Evolutionary conservation across 2,797 vertebrate species (phyloP), one percentile per base, ranked within the genome.

Genomic region (Rousettus madagascariensis): DNA sequence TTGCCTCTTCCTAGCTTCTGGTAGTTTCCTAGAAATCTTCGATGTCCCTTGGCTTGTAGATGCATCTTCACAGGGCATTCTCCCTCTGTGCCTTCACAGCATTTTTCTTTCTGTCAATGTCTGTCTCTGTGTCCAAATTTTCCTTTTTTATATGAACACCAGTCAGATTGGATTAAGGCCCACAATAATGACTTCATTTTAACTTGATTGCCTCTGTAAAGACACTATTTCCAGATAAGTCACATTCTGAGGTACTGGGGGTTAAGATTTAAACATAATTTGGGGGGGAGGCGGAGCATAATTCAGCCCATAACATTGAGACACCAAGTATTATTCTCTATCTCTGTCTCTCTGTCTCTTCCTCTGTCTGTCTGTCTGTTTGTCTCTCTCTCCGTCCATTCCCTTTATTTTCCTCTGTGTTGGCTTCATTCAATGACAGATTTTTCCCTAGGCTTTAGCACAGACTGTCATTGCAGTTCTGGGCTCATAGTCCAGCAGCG

Each of bases 101-200:
- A 3, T 30, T 30, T 61, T 61, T 61, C 59, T 61, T 13, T 61
- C 12, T 51, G 4, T n/a, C 28, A 5, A 4, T 68, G 19, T 69
- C 43, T 89, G 33, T 72, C 30, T 95, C 57, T 77, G n/a, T n/a
- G 82, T 41, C 68, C 41, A 61, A 20, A 8, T 51, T 85, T 91
- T 15, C 43, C 92, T 5, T 16, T 24, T 65, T 65, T 26, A 59
- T 63, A 46, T 74, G 19, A 36, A 75, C 22, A 10, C 6, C 28
- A 41, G 33, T 65, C 53, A 5, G 43, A 24, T 8, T 38, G 80
- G 89, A n/a, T 53, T 33, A 92, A 9, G 17, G 6, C 33, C 57
- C 28, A 43, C 20, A 28, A 59, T 51, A 22, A 51, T 46, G 51
- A 55, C 15, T 15, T 88, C 61, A 16, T 49, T 57, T 69, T 91